Conservation (phyloP, 2,113 vertebrate genomes). For the Albula goreensis region DNA sequence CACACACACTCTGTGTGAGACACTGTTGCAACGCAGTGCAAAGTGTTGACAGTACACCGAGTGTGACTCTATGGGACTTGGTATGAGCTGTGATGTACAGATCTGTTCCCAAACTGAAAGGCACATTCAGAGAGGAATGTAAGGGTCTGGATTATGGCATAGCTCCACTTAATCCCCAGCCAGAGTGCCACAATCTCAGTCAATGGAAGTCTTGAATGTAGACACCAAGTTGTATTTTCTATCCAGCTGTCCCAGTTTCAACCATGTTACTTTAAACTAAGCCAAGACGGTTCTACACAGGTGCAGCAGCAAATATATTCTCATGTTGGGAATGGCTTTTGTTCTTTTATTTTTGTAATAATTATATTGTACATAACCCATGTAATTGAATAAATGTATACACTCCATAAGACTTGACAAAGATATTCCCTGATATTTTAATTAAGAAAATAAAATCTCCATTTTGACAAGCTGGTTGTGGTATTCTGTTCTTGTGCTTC, state of each 20-base stretch:
- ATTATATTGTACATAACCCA: constrained; percentile 14
- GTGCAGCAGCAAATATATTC: not conserved
- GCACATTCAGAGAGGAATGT: not conserved
- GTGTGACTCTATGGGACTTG: not conserved
- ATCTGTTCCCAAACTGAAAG: not conserved
- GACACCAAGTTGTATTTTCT: constrained; percentile 7
- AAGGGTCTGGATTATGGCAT: not conserved
- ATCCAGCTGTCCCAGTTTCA: not conserved
- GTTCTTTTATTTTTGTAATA: constrained; percentile 24
- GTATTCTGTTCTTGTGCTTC: not conserved
- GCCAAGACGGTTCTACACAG: not conserved
- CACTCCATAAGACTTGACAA: constrained; percentile 28
- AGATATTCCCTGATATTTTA: constrained; percentile 28
- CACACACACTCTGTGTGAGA: not conserved
- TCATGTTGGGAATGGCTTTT: not conserved
- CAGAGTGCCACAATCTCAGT: too few species aligned
- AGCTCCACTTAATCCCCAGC: too few species aligned
- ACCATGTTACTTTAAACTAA: not conserved
- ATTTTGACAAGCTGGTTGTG: constrained; percentile 21
- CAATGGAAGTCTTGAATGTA: not conserved
- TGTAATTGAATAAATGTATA: constrained; percentile 25
- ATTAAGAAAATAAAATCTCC: constrained; percentile 29
- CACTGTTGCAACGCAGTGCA: not conserved
- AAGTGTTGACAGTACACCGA: not conserved
- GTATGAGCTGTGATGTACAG: not conserved